phyloP scores from a whole-genome alignment of 2,888 invertebrate species.

The Nomada ferruginata region DNA sequence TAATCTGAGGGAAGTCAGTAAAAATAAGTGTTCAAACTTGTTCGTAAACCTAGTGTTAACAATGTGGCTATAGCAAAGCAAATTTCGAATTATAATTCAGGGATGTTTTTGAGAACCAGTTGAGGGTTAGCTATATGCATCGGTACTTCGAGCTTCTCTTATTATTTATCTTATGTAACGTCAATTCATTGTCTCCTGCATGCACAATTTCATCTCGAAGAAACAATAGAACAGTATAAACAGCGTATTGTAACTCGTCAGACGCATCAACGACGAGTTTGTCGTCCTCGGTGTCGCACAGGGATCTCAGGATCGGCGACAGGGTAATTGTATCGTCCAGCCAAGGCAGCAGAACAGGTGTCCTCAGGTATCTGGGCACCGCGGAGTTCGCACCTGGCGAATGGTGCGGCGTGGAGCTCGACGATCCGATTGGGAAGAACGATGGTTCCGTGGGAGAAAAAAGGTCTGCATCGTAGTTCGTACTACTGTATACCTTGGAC shows the following conservation, averaged over 20 bases:
- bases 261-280: constrained; percentile 85
- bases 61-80: too few species aligned
- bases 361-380: constrained; percentile 92
- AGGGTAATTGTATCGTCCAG: constrained; percentile 95
- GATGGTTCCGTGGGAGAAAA: constrained; percentile 97
- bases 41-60: too few species aligned
- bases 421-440: constrained; percentile 97
- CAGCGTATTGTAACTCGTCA: constrained; percentile 67
- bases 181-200: constrained; percentile 13
- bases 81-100: too few species aligned
- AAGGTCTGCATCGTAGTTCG: constrained; percentile 86
- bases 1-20: too few species aligned
- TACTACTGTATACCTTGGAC: background rate
- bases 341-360: constrained; percentile 95
- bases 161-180: background rate
- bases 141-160: background rate
- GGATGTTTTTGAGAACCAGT: background rate
- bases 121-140: constrained; percentile 1
- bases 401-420: constrained; percentile 98
- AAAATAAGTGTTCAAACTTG: too few species aligned
- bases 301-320: constrained; percentile 93
- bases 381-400: constrained; percentile 96
- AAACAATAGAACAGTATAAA: background rate
- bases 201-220: background rate
- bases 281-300: constrained; percentile 81